Evolutionary conservation across 2,888 invertebrate genomes (phyloP).

Genomic region (Gortyna flavago): DNA sequence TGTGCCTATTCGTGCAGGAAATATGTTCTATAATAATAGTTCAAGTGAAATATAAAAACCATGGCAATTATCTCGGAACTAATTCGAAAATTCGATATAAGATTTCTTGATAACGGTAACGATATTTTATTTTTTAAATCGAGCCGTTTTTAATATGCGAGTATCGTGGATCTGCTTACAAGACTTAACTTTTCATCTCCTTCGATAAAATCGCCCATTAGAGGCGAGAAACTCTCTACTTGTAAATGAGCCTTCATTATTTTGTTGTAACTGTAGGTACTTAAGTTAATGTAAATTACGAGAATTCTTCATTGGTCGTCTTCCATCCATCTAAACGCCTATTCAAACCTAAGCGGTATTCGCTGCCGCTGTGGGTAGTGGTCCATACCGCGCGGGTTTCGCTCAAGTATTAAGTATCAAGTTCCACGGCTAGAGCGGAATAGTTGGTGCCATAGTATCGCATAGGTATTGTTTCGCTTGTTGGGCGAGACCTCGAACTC

Average conservation of each 20-base stretch:
- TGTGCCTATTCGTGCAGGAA: not conserved
- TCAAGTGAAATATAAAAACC: not conserved
- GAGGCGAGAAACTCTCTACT: conserved; percentile 8
- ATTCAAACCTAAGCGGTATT: no score
- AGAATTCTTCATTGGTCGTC: conserved; percentile 17
- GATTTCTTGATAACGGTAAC: not conserved
- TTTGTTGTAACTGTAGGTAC: conserved; percentile 13
- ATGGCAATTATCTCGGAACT: no score
- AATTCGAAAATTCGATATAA: no score
- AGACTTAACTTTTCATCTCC: not conserved
- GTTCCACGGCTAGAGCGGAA: no score
- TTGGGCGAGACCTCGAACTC: no score
- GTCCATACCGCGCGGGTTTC: no score
- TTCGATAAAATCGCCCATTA: not conserved
- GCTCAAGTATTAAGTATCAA: no score
- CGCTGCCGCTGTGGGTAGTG: no score
- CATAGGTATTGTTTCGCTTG: no score
- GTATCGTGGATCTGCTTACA: not conserved
- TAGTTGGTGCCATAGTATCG: no score
- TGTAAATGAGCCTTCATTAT: conserved; percentile 3
- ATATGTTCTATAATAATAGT: not conserved
- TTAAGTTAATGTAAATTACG: conserved; percentile 17
- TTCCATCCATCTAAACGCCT: no score
- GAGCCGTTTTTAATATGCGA: not conserved
- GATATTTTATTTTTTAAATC: not conserved